Base-by-base conservation (phyloP, 2,888 invertebrate genomes). In the Hyles lineata region DNA sequence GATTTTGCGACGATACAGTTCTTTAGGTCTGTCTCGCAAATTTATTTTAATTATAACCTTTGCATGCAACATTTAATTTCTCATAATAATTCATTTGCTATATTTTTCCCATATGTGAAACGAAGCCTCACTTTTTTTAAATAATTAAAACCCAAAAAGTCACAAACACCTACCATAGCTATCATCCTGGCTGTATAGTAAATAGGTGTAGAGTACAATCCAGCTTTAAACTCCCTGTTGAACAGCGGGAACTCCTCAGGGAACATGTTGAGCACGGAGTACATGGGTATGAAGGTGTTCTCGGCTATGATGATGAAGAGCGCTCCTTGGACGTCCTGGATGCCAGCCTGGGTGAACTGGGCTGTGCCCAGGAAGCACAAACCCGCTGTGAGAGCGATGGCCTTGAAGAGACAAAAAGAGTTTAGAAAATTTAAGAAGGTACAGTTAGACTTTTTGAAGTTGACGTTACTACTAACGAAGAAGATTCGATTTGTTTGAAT, bases 251-350 rank as follows among this genome's bases (percentile, higher is more conserved):
- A 96, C 85, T 96, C 96, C 80, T 96, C 96, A 0, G 98, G 98
- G 85, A 98, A 98, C 82, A 97, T 96, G 79, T 97, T 96, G 60
- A 99, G 94, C 0, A 98, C 97, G 0, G 98, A 97, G 89, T 99
- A 99, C 97, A 99, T 97, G 0, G 98, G 98, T 72, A 97, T 96
- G 90, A 98, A 99, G 0, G 98, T 98, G 85, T 98, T 98, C 94
- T 99, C 98, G 0, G 98, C 96, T 62, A 98, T 97, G 89, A 98
- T 96, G 79, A 98, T 96, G 89, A 98, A 98, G 8, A 98, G 91
- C 0, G 97, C 97, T 6, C 98, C 99, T 87, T 98, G 98, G 0
- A 98, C 96, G 32, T 98, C 97, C 85, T 98, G 98, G 29, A 99
- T 96, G 0, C 98, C 99, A 70, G 96, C 93, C 89, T 98, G 98